Conservation (phyloP, 2,797 vertebrate genomes). For the Perodicticus potto region DNA sequence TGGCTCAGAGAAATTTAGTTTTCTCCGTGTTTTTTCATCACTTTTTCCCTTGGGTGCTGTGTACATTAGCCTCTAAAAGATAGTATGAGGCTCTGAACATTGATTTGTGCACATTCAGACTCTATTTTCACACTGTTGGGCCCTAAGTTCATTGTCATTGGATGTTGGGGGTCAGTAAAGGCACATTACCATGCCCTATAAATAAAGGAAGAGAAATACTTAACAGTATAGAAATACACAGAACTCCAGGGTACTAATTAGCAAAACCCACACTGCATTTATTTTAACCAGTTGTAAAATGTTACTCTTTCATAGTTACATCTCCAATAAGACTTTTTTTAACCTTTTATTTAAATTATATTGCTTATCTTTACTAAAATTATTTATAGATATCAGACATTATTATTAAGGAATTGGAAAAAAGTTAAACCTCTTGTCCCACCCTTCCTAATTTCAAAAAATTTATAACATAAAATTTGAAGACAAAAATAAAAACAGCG, state of each 20-base stretch:
- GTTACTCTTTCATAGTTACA: neutral
- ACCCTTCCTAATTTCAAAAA: neutral
- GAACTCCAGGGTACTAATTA: neutral
- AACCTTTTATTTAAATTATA: neutral
- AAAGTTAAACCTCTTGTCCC: neutral
- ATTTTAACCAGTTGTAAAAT: neutral
- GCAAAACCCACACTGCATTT: neutral
- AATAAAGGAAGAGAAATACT: neutral
- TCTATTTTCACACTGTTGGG: fast-evolving
- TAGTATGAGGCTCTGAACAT: neutral
- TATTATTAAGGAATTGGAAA: slow-evolving; percentile 29
- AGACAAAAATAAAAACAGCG: neutral
- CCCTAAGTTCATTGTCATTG: neutral
- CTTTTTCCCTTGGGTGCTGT: neutral
- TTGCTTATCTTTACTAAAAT: slow-evolving; percentile 18
- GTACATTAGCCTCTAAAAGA: slow-evolving; percentile 47
- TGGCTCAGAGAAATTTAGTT: slow-evolving; percentile 79
- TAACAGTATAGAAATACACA: neutral
- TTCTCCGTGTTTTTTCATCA: slow-evolving; percentile 65
- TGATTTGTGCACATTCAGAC: neutral
- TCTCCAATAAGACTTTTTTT: neutral
- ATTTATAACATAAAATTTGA: neutral
- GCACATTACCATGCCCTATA: neutral
- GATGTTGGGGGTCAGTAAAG: neutral
- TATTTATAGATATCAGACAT: neutral